These are phyloP conservation scores for Mastacembelus armatus DNA, from an alignment of 2,797 vertebrate species.

Conservation along the genomic window DNA sequence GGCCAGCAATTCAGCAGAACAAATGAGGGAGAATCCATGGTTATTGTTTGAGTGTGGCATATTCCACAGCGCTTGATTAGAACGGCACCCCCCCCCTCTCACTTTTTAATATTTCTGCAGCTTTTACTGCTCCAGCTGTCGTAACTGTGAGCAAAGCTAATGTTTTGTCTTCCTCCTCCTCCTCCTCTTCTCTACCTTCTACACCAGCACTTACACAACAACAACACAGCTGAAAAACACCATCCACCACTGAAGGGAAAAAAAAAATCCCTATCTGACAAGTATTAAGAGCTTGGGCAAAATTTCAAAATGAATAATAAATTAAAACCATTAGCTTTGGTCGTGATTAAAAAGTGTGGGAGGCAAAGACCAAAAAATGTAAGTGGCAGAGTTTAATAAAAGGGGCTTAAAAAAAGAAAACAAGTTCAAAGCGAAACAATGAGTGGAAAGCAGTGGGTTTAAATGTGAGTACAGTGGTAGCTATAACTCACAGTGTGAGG, in stretches of 20 bases:
- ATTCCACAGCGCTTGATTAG: constrained; percentile 47
- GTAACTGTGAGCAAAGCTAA: constrained; percentile 33
- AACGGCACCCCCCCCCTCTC: constrained; percentile 3
- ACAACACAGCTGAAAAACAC: constrained; percentile 52
- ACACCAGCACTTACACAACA: constrained; percentile 37
- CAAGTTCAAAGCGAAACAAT: constrained; percentile 61
- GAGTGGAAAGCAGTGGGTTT: constrained; percentile 59
- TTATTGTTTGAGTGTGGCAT: constrained; percentile 46
- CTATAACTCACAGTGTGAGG: constrained; percentile 60
- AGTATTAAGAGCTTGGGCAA: constrained; percentile 58
- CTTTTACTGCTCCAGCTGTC: constrained; percentile 42
- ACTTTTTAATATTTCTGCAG: constrained; percentile 50
- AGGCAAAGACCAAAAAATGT: constrained; percentile 51
- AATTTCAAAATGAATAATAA: constrained; percentile 78
- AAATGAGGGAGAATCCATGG: constrained; percentile 42
- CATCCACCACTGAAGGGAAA: constrained; percentile 35
- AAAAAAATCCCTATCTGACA: constrained; percentile 53
- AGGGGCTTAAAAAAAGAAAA: constrained; percentile 55
- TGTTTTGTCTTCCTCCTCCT: constrained; percentile 12
- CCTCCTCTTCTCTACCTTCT: constrained; percentile 31
- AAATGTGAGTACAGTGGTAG: constrained; percentile 44
- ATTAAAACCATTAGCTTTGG: constrained; percentile 78
- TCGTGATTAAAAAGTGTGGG: constrained; percentile 67
- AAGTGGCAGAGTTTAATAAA: constrained; percentile 73
- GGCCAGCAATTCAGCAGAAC: constrained; percentile 41